Base-by-base conservation (phyloP, 2,888 invertebrate species). In the Eupithecia abbreviata region DNA sequence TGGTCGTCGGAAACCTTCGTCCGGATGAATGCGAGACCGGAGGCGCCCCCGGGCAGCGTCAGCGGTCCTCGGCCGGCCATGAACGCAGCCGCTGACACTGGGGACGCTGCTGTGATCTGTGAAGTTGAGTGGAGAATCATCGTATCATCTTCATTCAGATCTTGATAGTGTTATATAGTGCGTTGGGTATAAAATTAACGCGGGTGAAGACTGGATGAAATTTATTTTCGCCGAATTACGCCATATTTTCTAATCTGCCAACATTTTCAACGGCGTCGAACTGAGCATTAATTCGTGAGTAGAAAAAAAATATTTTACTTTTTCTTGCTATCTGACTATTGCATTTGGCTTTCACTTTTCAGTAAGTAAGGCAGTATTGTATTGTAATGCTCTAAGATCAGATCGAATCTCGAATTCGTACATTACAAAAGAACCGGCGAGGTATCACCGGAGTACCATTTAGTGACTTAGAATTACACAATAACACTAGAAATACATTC, bases 1-100 rank as follows among this genome's bases (percentile, higher is more conserved):
- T 96, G 95, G 74, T 95, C 94, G 1, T 86, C 84, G 0, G 96
- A 95, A 76, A 95, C 95, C 72, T 96, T 96, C 0, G 98, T 97
- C 78, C 97, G 96, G 0, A 97, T 85, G 88, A 98, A 98, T 0
- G 97, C 98, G 15, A 97, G 90, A 0, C 96, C 98, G 82, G 97
- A 96, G 0, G 97, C 97, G 0, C 97, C 98, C 0, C 97, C 98
- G 0, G 98, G 97, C 74, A 97, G 91, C 0, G 98, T 97, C 49
- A 97, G 95, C 0, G 97, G 97, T 0, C 98, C 98, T 55, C 91
- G 94, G 0, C 97, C 96, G 9, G 95, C 90, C 66, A 96, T 84
- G 85, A 97, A 97, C 49, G 96, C 95, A n/a, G 96, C 90, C 15
- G 97, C 95, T 76, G 96, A 94, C 0, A 89, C 79, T 0, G 97